These are phyloP conservation scores for Danio albolineatus DNA, from an alignment of 2,797 vertebrate species.

Conservation along the genomic window DNA sequence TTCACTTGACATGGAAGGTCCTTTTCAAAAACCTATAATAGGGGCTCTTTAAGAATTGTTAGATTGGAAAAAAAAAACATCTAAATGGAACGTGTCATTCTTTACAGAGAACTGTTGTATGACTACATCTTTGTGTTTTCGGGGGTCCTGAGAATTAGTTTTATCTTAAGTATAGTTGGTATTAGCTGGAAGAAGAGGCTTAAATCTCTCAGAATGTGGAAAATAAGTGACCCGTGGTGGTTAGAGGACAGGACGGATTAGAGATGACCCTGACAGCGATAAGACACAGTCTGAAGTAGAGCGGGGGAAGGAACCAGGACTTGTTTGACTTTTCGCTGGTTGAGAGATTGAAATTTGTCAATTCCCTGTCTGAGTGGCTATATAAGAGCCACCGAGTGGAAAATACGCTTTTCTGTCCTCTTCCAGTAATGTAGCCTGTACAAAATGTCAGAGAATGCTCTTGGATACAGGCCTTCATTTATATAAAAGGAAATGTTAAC, in stretches of 20 bases:
- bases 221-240: background rate
- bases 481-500: background rate
- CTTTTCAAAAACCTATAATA: too few relatives aligned
- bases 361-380: background rate
- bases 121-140: background rate
- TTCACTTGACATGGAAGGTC: too few relatives aligned
- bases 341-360: conserved; percentile 10
- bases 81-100: too few relatives aligned
- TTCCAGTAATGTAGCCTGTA: background rate
- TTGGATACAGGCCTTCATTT: background rate
- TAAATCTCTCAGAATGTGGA: background rate
- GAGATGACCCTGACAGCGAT: background rate
- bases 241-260: background rate
- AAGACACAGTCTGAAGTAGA: background rate
- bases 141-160: background rate
- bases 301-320: background rate
- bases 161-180: background rate
- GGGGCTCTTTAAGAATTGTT: too few relatives aligned
- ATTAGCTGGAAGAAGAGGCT: background rate
- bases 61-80: too few relatives aligned
- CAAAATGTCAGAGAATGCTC: background rate
- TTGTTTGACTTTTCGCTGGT: conserved; percentile 18
- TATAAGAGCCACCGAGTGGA: background rate
- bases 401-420: background rate
- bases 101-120: too few relatives aligned